phyloP scores from a whole-genome alignment of 2,797 vertebrate species.

The Taeniopygia guttata region DNA sequence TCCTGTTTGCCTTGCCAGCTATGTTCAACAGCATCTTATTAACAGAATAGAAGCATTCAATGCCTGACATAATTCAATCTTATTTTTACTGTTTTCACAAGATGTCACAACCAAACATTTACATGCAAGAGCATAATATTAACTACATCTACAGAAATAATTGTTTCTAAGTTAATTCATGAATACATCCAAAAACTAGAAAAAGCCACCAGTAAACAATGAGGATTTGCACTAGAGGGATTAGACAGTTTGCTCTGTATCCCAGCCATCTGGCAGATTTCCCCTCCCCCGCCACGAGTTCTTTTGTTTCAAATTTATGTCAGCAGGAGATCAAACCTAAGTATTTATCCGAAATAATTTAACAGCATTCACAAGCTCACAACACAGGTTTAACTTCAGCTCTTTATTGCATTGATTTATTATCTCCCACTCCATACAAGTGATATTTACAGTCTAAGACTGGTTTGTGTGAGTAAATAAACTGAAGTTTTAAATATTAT shows the following conservation, averaged over 20 bases:
- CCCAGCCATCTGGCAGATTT: slow-evolving; percentile 43
- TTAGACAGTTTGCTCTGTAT: slow-evolving; percentile 35
- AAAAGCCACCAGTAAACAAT: not conserved
- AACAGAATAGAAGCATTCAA: not conserved
- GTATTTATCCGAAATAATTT: slow-evolving; percentile 27
- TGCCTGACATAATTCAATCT: not conserved
- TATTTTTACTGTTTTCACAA: not conserved
- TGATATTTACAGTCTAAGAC: not conserved
- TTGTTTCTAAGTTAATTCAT: not conserved
- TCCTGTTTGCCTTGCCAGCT: not conserved
- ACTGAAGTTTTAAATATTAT: not conserved
- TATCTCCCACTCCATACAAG: not conserved
- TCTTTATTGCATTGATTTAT: not conserved
- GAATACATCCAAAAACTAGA: not conserved
- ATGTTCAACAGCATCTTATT: not conserved
- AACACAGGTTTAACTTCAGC: not conserved
- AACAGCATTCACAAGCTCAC: not conserved
- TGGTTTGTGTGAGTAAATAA: not conserved
- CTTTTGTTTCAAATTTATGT: slow-evolving; percentile 52
- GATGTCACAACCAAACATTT: not conserved
- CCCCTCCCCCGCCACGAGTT: not conserved
- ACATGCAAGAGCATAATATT: not conserved
- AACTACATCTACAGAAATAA: not conserved
- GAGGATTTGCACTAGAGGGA: slow-evolving; percentile 20
- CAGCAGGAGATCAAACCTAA: slow-evolving; percentile 39